Conservation (phyloP, 92 coral and sea anemone genomes). For the Actinernus sp. region DNA sequence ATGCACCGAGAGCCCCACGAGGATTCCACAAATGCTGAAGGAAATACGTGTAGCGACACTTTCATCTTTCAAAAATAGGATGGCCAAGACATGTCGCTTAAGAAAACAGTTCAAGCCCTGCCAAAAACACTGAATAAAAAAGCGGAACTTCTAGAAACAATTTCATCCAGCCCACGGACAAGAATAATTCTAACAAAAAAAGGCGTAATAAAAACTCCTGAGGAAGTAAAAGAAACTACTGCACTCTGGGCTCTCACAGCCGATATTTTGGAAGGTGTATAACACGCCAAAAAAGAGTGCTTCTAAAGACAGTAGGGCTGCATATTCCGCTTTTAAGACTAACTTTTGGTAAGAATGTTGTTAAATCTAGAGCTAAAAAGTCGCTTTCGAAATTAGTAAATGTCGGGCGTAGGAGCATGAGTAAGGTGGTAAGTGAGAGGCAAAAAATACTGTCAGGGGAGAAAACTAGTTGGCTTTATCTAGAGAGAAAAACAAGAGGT, state of each 20-base stretch:
- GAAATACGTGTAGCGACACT: background rate
- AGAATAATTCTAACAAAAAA: constrained; percentile 23
- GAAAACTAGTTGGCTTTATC: constrained; percentile 53
- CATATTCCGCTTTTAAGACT: constrained; percentile 43
- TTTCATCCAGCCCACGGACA: constrained; percentile 34
- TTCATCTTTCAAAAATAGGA: constrained; percentile 24
- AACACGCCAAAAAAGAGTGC: constrained; percentile 34
- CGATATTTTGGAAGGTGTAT: constrained; percentile 54
- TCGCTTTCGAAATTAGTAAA: constrained; percentile 44
- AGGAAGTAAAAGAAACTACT: constrained; percentile 36
- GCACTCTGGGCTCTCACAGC: constrained; percentile 55
- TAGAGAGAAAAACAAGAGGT: constrained; percentile 24
- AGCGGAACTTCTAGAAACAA: constrained; percentile 10
- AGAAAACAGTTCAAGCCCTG: constrained; percentile 12
- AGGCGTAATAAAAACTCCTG: constrained; percentile 18
- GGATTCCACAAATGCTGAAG: background rate
- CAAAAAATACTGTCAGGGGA: constrained; percentile 44
- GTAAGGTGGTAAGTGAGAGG: constrained; percentile 21
- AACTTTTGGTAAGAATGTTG: constrained; percentile 43
- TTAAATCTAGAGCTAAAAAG: constrained; percentile 27
- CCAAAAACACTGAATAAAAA: constrained; percentile 23
- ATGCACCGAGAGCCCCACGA: background rate
- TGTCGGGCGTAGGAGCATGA: constrained; percentile 30
- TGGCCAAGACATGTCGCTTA: constrained; percentile 31
- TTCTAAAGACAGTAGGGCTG: constrained; percentile 45